These are phyloP conservation scores for Macropus fuliginosus DNA, from an alignment of 2,797 vertebrate species.

Conservation along the genomic window DNA sequence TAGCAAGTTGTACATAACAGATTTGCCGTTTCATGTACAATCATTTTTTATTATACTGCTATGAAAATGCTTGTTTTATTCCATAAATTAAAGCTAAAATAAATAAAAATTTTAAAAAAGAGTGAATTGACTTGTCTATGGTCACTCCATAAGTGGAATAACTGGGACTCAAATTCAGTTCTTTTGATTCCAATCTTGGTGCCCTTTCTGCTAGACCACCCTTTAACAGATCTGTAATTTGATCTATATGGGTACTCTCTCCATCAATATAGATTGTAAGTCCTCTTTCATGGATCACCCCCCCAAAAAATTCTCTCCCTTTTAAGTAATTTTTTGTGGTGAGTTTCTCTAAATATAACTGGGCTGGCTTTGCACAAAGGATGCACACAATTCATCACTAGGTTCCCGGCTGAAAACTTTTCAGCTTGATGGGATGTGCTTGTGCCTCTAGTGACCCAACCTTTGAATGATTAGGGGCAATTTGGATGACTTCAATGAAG, in stretches of 20 bases:
- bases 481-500: neutral
- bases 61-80: constrained; percentile 10
- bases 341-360: neutral
- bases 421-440: neutral
- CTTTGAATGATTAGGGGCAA: neutral
- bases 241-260: neutral
- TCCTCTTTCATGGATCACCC: neutral
- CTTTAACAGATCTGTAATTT: neutral
- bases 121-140: neutral
- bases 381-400: neutral
- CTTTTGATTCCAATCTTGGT: neutral
- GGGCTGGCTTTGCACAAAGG: neutral
- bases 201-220: neutral
- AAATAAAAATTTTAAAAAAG: neutral
- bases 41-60: neutral
- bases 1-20: neutral
- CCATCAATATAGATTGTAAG: neutral
- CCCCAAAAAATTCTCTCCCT: neutral
- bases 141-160: neutral
- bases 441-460: neutral
- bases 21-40: neutral
- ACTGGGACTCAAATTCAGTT: neutral
- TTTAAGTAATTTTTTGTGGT: neutral
- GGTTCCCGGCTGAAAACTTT: neutral
- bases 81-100: neutral